Evolutionary conservation across 2,797 vertebrate species (phyloP).

Genomic region (Luscinia luscinia): DNA sequence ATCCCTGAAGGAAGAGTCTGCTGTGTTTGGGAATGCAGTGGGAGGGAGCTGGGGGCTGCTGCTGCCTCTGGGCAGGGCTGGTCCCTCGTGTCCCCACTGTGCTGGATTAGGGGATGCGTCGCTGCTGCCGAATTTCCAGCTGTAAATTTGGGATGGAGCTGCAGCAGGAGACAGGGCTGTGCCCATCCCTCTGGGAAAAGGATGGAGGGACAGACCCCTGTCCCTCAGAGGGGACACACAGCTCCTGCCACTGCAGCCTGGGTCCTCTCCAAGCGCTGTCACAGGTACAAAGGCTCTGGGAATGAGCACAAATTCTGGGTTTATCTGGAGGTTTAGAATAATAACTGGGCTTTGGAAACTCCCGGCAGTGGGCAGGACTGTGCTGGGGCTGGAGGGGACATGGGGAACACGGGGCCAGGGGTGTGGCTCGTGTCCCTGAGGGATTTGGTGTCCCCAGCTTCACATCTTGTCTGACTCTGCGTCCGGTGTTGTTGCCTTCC

Average conservation of each 20-base stretch:
- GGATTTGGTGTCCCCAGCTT: not conserved
- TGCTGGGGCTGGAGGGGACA: accelerated
- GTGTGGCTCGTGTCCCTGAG: not conserved
- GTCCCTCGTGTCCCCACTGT: accelerated
- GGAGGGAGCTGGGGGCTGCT: not conserved
- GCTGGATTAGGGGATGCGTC: accelerated
- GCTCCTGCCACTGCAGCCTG: not conserved
- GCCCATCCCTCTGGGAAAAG: not conserved
- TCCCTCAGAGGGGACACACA: not conserved
- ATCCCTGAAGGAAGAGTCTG: not conserved
- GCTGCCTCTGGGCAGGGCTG: not conserved
- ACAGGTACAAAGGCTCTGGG: accelerated
- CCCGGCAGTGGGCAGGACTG: not conserved
- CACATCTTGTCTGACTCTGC: accelerated
- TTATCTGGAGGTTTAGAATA: not conserved
- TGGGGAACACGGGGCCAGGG: not conserved
- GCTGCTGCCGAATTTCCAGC: not conserved
- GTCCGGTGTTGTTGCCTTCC: accelerated
- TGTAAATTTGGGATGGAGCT: not conserved
- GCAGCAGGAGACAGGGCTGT: accelerated
- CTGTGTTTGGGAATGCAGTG: accelerated
- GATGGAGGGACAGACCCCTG: not conserved
- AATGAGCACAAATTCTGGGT: accelerated
- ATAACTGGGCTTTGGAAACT: not conserved
- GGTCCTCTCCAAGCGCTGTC: accelerated